Evolutionary conservation across 1,140 invertebrate genomes (phyloP), one percentile per base, ranked within the genome.

Genomic region (Drosophila nannoptera): DNA sequence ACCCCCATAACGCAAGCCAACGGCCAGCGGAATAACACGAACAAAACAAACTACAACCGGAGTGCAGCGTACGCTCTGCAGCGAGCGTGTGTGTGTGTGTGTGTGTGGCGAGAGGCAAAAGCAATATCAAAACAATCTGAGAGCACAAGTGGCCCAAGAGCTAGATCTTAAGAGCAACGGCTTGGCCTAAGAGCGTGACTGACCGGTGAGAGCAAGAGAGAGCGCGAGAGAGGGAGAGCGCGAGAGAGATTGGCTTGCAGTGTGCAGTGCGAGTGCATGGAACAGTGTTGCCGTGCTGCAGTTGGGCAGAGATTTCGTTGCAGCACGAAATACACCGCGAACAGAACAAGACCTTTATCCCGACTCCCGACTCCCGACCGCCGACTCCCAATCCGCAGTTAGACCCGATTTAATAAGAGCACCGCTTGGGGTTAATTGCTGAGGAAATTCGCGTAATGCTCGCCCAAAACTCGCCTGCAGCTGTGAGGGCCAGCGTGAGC

Each of bases 21-120:
- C 32, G 52, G 45, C 60, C 67, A 65, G 61, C 74, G 56, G 80
- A 83, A 83, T 61, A 75, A 77, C 55, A 64, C 78, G 81, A 86
- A 86, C 81, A 86, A 86, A 86, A 86, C 81, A 86, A 86, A 76
- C 60, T 69, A 72, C 68, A 77, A 86, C 77, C 69, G 73, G 77
- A 77, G 70, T 56, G 69, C 59, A 67, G 53, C n/a, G 16, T 4
- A 6, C 40, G 0, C 40, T 12, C 9, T 40, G 8, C 0, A 36
- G 12, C 33, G 29, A 16, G 46, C 32, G 33, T 52, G 59, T 62
- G 36, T 42, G 40, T 46, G n/a, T 55, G 61, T 36, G 14, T 63
- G 49, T 22, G 43, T 55, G 54, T 45, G 12, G 43, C 45, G 32
- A 59, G 45, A 60, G 49, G 29, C 35, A 61, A 48, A 54, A 60